A percentile compares a stretch with the other conserved stretches of the same genome.
phyloP scores from a whole-genome alignment of 1,140 invertebrate genomes.

The Argopecten irradians region DNA sequence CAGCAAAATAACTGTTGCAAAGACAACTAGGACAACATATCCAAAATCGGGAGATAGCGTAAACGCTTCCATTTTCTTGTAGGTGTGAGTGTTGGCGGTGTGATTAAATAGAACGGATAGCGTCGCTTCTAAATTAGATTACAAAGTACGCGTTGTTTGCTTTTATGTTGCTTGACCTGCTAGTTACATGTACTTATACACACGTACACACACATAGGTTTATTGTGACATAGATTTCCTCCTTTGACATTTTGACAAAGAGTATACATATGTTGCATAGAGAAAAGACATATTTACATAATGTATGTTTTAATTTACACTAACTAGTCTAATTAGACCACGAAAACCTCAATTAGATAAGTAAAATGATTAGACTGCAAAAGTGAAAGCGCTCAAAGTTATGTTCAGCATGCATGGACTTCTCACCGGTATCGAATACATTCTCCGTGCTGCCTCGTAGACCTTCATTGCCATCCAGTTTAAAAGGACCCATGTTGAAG shows the following conservation, averaged over 20 bases:
- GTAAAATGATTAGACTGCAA: too few species aligned
- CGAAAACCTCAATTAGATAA: too few species aligned
- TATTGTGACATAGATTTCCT: too few species aligned
- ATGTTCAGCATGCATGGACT: neutral
- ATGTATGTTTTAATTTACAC: too few species aligned
- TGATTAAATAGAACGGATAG: neutral
- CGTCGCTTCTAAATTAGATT: neutral
- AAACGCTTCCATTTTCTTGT: constrained; percentile 3
- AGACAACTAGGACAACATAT: constrained; percentile 40
- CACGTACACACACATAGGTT: too few species aligned
- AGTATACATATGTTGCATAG: too few species aligned
- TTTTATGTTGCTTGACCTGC: neutral
- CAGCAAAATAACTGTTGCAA: constrained; percentile 36
- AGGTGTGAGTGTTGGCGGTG: neutral
- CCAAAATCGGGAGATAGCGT: constrained; percentile 38
- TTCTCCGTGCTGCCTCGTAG: constrained; percentile 65
- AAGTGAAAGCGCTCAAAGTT: too few species aligned
- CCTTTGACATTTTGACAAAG: too few species aligned
- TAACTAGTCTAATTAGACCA: too few species aligned
- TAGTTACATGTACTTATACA: too few species aligned
- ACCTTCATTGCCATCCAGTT: constrained; percentile 67
- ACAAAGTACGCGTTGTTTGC: neutral
- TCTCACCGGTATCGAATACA: constrained; percentile 66
- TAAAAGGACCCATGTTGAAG: constrained; percentile 55
- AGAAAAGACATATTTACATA: too few species aligned